Conservation (phyloP, 2,797 vertebrate species). For the Sarcophilus harrisii region DNA sequence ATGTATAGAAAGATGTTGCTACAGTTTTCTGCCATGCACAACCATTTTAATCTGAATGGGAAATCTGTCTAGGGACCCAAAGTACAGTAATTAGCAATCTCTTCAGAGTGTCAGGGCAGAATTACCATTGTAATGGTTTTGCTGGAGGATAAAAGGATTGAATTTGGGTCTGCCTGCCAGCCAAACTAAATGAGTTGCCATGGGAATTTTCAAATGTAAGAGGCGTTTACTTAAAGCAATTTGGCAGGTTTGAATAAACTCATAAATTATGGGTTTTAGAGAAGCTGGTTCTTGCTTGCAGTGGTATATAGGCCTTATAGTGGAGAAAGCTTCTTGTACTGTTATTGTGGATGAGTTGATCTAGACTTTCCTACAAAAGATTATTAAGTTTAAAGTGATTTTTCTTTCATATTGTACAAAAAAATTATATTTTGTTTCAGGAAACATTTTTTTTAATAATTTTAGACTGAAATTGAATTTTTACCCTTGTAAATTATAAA, state of each 20-base stretch:
- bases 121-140: slow-evolving; percentile 88
- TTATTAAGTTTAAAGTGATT: slow-evolving; percentile 83
- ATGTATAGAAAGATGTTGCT: slow-evolving; percentile 77
- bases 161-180: slow-evolving; percentile 86
- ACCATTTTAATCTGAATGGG: slow-evolving; percentile 84
- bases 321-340: slow-evolving; percentile 81
- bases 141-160: slow-evolving; percentile 88
- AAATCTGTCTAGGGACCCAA: slow-evolving; percentile 84
- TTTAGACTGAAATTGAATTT: slow-evolving; percentile 82
- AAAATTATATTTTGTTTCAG: slow-evolving; percentile 78
- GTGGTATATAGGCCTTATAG: slow-evolving; percentile 78
- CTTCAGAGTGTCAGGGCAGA: slow-evolving; percentile 86
- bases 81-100: slow-evolving; percentile 87
- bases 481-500: slow-evolving; percentile 78
- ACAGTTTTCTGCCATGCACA: slow-evolving; percentile 61
- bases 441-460: slow-evolving; percentile 75
- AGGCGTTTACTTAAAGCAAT: slow-evolving; percentile 87
- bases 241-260: slow-evolving; percentile 88
- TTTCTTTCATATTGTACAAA: slow-evolving; percentile 80
- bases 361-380: slow-evolving; percentile 74
- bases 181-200: slow-evolving; percentile 88
- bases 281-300: slow-evolving; percentile 81
- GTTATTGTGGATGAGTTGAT: slow-evolving; percentile 84
- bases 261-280: slow-evolving; percentile 85
- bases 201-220: slow-evolving; percentile 88